Evolutionary conservation across 92 coral and sea anemone species (phyloP).

Genomic region (Bergia sp.): DNA sequence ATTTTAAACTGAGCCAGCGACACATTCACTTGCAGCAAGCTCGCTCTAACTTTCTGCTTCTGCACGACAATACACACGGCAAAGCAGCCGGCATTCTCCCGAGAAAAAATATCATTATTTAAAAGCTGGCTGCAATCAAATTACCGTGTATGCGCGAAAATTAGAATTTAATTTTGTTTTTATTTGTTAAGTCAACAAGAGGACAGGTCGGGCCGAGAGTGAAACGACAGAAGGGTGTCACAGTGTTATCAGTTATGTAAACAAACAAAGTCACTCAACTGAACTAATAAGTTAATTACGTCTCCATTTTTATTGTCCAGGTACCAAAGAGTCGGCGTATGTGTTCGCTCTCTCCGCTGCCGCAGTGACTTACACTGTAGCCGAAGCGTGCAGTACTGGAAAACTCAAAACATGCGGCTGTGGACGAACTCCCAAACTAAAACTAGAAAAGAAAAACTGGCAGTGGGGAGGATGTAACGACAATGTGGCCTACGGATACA

Average conservation of each 20-base stretch:
- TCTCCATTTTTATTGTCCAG: slow-evolving; percentile 55
- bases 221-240: slow-evolving; percentile 5
- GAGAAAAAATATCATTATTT: not conserved
- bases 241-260: slow-evolving; percentile 47
- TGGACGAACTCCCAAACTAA: slow-evolving; percentile 74
- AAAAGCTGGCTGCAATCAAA: not conserved
- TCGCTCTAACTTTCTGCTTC: not conserved
- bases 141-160: not conserved
- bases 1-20: slow-evolving; percentile 22
- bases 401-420: slow-evolving; percentile 72
- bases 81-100: not conserved
- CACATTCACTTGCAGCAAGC: not conserved
- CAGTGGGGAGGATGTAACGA: slow-evolving; percentile 93
- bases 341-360: slow-evolving; percentile 85
- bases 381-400: slow-evolving; percentile 86
- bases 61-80: not conserved
- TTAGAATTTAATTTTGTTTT: slow-evolving; percentile 25
- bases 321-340: slow-evolving; percentile 88
- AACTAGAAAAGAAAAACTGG: slow-evolving; percentile 59
- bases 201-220: not conserved
- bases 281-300: slow-evolving; percentile 40
- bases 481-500: slow-evolving; percentile 80
- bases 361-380: slow-evolving; percentile 85
- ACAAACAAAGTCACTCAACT: slow-evolving; percentile 54
- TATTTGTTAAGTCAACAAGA: slow-evolving; percentile 22